Evolutionary conservation across 2,888 invertebrate genomes (phyloP).

Genomic region (Eupithecia subumbrata): DNA sequence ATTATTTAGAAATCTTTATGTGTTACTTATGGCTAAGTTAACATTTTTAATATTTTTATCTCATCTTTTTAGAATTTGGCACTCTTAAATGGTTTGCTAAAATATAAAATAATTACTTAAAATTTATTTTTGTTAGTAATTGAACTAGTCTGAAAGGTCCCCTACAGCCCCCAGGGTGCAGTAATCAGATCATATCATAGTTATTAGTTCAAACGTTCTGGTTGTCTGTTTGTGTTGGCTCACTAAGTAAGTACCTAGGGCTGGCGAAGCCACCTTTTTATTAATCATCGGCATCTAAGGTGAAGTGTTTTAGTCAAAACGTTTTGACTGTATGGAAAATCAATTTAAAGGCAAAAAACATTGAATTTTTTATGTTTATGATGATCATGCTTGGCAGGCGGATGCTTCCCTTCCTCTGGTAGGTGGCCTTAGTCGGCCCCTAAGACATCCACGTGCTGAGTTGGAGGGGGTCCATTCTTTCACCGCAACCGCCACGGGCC

Average conservation of each 20-base stretch:
- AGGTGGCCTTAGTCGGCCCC: neutral
- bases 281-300: neutral
- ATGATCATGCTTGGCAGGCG: too few relatives aligned
- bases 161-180: slow-evolving; percentile 20
- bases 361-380: too few relatives aligned
- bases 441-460: neutral
- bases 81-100: too few relatives aligned
- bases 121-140: neutral
- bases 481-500: neutral
- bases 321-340: too few relatives aligned
- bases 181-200: slow-evolving; percentile 40
- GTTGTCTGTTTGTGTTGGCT: slow-evolving; percentile 29
- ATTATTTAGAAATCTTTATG: too few relatives aligned
- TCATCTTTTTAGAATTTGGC: too few relatives aligned
- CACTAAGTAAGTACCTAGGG: slow-evolving; percentile 19
- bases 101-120: too few relatives aligned
- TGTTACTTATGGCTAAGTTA: too few relatives aligned
- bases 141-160: slow-evolving; percentile 9
- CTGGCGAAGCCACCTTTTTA: neutral
- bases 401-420: too few relatives aligned
- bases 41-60: too few relatives aligned
- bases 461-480: neutral
- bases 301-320: too few relatives aligned
- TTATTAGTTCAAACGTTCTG: slow-evolving; percentile 24
- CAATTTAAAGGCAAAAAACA: too few relatives aligned